Evolutionary conservation across 2,888 invertebrate genomes (phyloP), one percentile per base, ranked within the genome.

Genomic region (Geophilus truncorum): DNA sequence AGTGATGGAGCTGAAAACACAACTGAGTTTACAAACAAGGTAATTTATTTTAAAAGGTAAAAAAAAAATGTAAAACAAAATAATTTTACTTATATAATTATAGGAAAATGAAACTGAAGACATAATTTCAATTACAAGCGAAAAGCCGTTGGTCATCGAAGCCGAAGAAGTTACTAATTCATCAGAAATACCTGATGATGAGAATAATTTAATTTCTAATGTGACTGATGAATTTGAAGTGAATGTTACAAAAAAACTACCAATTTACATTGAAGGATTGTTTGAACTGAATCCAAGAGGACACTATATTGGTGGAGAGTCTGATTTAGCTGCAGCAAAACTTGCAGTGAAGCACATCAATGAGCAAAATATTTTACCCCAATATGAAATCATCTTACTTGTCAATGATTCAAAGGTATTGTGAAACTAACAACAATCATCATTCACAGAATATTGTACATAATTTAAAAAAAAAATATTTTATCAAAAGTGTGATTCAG

Each of bases 401-500:
- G 28, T 75, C 21, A 75, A 75, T n/a, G 75, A 75, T 75, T 75
- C 75, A 5, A 75, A 75, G 21, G 75, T 75, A 75, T 15, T 6
- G 6, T 12, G 12, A 12, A 15, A 40, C 6, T 9, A 12, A 12
- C 5, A 3, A n/a, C n/a, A n/a, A n/a, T n/a, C n/a, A n/a, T n/a
- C n/a, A n/a, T n/a, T n/a, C n/a, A n/a, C n/a, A n/a, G n/a, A n/a
- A n/a, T n/a, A n/a, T n/a, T n/a, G n/a, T n/a, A n/a, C 1, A 12
- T 40, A 5, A 12, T 40, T 40, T 10, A n/a, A 1, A 3, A 15
- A 18, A 45, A 15, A 9, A 40, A 40, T 40, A 32, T 32, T 82
- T 45, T 81, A 40, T 62, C 89, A 89, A 36, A 89, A 96, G 96
- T 95, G 96, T 85, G 96, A 96, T 88, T 93, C 96, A 5, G 96